Evolutionary conservation across 1,140 invertebrate species (phyloP), one percentile per base, ranked within the genome.

Genomic region (Drosophila lowei): DNA sequence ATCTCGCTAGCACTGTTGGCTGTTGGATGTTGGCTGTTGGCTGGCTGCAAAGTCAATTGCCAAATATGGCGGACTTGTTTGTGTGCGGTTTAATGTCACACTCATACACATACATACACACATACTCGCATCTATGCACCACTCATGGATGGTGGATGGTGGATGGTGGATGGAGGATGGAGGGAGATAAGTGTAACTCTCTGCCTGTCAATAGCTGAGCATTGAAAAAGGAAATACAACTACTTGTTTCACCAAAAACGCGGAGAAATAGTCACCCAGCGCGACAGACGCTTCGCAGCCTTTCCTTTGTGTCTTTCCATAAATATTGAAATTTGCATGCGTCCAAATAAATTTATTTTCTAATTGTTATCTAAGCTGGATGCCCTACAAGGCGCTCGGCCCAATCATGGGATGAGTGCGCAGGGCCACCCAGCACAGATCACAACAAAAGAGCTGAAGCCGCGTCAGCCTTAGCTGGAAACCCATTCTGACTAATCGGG

Each of bases 1-100:
- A 78, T 83, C 54, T 66, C 57, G 56, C 57, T 50, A 53, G 30
- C 62, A 64, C 62, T 64, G 59, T 49, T 84, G 65, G 52, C 59
- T 55, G 49, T 41, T 84, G 65, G 50, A 25, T 59, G 80, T 49
- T 84, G 65, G 50, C 41, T 59, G 79, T 48, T 83, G 65, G 49
- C 41, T 59, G 79, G 54, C 75, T 79, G 84, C 83, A 83, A 88
- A 89, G 83, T 89, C 83, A 88, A 88, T 88, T 88, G 71, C 83
- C 84, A 88, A 88, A 88, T 88, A 88, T 88, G 83, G 83, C 66
- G 38, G 65, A 83, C 83, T 83, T 88, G 83, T 79, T 85, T 83
- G 79, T 89, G 74, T 86, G 84, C 81, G 75, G 83, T 73, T 88
- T 88, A 88, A 88, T 88, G 83, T 88, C 83, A 86, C 70, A 78